These are phyloP conservation scores for Falcunculus frontatus DNA, from an alignment of 2,113 vertebrate genomes.

Conservation along the genomic window DNA sequence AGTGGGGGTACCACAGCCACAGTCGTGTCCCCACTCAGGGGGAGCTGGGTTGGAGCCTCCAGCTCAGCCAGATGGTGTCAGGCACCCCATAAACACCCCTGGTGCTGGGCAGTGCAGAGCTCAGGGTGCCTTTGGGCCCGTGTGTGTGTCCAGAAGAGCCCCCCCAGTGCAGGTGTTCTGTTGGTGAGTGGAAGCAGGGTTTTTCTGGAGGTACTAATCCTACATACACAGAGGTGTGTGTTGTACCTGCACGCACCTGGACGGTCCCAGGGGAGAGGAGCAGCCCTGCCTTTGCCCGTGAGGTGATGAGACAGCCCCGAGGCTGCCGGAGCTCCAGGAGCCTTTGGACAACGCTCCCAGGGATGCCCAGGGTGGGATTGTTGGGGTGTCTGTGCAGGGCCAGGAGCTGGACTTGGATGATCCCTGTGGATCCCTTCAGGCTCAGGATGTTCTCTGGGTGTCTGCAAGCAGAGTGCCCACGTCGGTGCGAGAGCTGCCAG, in stretches of 20 bases:
- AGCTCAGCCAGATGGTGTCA: accelerated
- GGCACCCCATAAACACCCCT: background rate
- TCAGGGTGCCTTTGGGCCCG: accelerated
- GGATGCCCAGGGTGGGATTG: background rate
- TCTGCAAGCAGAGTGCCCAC: accelerated
- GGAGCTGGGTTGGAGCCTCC: background rate
- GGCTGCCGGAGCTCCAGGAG: background rate
- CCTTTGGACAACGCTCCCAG: accelerated
- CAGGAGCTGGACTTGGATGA: background rate
- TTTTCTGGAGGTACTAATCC: background rate
- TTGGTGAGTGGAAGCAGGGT: background rate
- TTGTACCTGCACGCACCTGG: background rate
- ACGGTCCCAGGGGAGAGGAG: background rate
- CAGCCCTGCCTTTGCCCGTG: background rate
- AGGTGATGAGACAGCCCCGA: background rate
- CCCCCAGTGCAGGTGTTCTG: background rate
- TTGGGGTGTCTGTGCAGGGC: background rate
- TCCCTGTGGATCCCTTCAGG: background rate
- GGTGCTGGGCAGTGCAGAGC: background rate
- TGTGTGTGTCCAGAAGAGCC: background rate
- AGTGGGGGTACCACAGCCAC: accelerated
- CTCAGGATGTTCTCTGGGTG: background rate
- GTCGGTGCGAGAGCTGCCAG: background rate
- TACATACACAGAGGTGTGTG: background rate
- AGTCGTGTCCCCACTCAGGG: accelerated